Evolutionary conservation across 2,797 vertebrate species (phyloP), one percentile per base, ranked within the genome.

Genomic region (Moxostoma hubbsi): DNA sequence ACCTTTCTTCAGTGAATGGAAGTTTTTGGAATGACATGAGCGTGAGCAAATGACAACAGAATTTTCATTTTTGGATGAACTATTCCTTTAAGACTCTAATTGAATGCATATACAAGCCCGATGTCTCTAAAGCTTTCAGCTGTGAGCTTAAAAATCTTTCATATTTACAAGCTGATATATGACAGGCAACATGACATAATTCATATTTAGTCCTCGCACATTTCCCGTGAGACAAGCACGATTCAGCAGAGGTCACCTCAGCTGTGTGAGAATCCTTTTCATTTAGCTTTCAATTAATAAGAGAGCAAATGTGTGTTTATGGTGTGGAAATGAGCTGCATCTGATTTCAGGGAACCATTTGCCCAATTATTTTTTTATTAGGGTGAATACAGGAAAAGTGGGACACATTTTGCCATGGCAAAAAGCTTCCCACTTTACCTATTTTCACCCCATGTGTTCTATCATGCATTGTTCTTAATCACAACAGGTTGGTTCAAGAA

Each of bases 221-320:
- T 81, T 63, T 70, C 65, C 59, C 59, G n/a, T 36, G 55, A 67
- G 75, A 69, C 10, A 15, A 53, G 43, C 79, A 70, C 55, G 65
- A 78, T 87, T 85, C 79, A 73, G n/a, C 13, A 15, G 77, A 76
- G 69, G 49, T 77, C 81, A 58, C 55, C 51, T 76, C 55, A 72
- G 63, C 76, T 75, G 72, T 51, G 73, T 16, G 11, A 43, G 57
- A 64, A 73, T 64, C 61, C 10, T 54, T 63, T 59, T 68, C 9
- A 53, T 47, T 68, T 15, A 5, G 43, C 67, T 65, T 58, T 77
- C 58, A 54, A 50, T 79, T 79, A 62, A 84, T 72, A 63, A 67
- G 67, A 16, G 51, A 58, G 55, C 72, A 43, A 16, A 59, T 69
- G 70, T 81, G 73, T 64, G 70, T 51, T 51, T 67, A 57, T 50